Evolutionary conservation across 2,888 invertebrate species (phyloP), one percentile per base, ranked within the genome.

Genomic region (Limnephilus rhombicus): DNA sequence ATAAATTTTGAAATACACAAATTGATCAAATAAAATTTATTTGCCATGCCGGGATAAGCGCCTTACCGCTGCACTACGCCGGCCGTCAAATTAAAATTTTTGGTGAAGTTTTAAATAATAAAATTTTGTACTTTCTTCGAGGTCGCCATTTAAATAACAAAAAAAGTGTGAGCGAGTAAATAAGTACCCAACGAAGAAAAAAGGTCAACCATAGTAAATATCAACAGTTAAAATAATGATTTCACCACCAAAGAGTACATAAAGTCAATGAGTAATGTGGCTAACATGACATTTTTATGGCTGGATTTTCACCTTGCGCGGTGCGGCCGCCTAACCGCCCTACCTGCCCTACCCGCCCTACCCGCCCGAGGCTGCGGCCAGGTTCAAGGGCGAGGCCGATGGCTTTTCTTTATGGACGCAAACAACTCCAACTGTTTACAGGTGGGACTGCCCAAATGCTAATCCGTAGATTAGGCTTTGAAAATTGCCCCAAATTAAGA

Each of bases 301-400:
- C 34, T 31, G 34, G 15, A 12, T 82, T 82, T 82, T 82, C 13
- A 13, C 31, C 29, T 82, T 9, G 31, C 34, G 31, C 82, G 18
- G 7, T 15, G 31, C 82, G 34, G 31, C 31, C 81, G 18, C 31
- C 82, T 34, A 7, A 31, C 34, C 82, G n/a, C 41, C 49, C 41
- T 68, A n/a, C 37, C 68, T n/a, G 34, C 24, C 11, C 80, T n/a
- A n/a, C n/a, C 34, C 82, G n/a, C 41, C 49, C 41, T 68, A n/a
- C 37, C 68, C 37, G 34, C 24, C 11, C 80, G 85, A 90, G 90
- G 90, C 68, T 90, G 45, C 13, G 85, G 68, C 85, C 85, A 80
- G 80, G 90, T 90, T 90, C 90, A 90, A 68, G 90, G 90, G 85
- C 90, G 85, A 90, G 90, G 90, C 85, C 90, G 37, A 49, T 83